Percentiles rank a stretch among this genome's conserved stretches.
Conservation (phyloP, 2,113 vertebrate genomes). For the Calyptommatus sinebrachiatus region DNA sequence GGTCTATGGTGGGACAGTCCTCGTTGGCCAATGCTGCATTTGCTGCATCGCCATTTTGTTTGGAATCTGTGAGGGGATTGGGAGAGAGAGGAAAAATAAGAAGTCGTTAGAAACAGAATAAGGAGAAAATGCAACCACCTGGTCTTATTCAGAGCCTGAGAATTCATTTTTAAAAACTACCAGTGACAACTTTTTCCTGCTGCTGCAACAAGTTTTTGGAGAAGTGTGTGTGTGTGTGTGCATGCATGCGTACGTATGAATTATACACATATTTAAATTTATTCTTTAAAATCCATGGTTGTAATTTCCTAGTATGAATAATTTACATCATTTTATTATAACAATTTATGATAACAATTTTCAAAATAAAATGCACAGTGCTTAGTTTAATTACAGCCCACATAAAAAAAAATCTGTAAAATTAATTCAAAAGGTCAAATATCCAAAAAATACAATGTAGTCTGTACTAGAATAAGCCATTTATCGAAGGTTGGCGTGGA, state of each 20-base stretch:
- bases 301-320: background rate
- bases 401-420: background rate
- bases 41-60: slow-evolving; percentile 88
- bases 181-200: background rate
- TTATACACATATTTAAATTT: background rate
- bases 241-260: no score
- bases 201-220: background rate
- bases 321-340: background rate
- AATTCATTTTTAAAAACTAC: background rate
- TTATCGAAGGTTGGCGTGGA: no score
- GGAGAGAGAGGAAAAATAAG: background rate
- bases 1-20: slow-evolving; percentile 92
- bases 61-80: slow-evolving; percentile 69
- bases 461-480: no score
- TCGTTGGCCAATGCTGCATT: slow-evolving; percentile 88
- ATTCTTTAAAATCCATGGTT: background rate
- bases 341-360: background rate
- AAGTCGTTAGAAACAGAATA: no score
- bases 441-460: background rate
- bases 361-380: background rate
- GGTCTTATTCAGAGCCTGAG: no score
- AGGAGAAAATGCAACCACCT: background rate
- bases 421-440: background rate
- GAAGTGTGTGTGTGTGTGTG: background rate
- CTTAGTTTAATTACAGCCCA: background rate